Evolutionary conservation across 2,113 vertebrate genomes (phyloP).

Genomic region (Bucco capensis): DNA sequence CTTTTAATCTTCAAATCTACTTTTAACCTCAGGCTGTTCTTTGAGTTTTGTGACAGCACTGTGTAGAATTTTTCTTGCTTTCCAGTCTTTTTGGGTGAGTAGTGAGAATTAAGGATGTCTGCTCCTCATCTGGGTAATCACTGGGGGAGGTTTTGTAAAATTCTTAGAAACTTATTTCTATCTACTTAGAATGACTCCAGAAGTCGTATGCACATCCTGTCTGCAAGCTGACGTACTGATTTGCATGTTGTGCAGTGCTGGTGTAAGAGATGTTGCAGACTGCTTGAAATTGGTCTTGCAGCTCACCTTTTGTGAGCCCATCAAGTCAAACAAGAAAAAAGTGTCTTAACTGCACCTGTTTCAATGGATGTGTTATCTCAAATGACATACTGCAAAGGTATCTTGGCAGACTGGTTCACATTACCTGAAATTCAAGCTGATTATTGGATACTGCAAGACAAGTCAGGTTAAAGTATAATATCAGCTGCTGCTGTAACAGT

Average conservation of each 20-base stretch:
- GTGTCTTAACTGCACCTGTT: not conserved
- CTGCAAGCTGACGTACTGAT: not conserved
- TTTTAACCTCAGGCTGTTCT: not conserved
- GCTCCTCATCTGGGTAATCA: not conserved
- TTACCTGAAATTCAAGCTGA: not conserved
- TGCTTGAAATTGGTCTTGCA: not conserved
- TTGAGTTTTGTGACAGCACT: not conserved
- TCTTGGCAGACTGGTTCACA: not conserved
- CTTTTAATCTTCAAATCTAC: not conserved
- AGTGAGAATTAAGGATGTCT: not conserved
- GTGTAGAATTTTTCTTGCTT: not conserved
- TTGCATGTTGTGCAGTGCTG: not conserved
- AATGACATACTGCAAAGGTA: not conserved
- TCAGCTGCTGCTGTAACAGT: not conserved
- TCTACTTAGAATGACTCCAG: not conserved
- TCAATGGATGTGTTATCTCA: not conserved
- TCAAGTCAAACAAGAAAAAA: not conserved
- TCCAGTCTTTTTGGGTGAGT: not conserved
- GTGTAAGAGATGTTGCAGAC: not conserved
- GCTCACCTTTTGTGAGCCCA: not conserved
- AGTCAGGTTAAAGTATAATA: not conserved
- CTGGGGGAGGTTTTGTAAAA: not conserved
- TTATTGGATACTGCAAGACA: not conserved
- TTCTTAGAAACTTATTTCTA: not conserved
- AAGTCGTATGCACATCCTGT: not conserved